These are phyloP conservation scores for Oxyura jamaicensis DNA, from an alignment of 2,113 vertebrate genomes.

Conservation along the genomic window DNA sequence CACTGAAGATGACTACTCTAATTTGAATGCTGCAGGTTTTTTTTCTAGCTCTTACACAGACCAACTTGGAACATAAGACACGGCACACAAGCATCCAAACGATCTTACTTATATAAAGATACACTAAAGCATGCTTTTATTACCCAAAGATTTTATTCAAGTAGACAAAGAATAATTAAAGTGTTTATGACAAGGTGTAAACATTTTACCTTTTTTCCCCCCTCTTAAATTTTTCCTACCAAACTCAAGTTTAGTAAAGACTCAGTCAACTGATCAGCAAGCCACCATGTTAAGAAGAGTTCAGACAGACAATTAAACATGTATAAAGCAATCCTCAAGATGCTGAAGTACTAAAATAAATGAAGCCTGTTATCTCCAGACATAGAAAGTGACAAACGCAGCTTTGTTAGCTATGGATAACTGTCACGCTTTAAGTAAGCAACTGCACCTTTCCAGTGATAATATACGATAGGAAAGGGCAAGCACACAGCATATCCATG, in stretches of 20 bases:
- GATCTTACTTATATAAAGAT: background rate
- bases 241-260: background rate
- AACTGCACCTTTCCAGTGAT: background rate
- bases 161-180: slow-evolving; percentile 25
- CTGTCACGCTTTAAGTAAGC: background rate
- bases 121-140: slow-evolving; percentile 21
- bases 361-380: background rate
- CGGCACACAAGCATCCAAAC: background rate
- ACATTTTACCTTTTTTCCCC: background rate
- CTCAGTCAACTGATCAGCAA: no score
- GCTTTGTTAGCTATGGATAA: background rate
- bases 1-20: background rate
- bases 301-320: background rate
- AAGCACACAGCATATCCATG: rapidly evolving
- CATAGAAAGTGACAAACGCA: background rate
- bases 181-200: background rate
- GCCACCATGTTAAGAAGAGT: no score
- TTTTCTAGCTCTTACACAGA: background rate
- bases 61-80: background rate
- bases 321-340: background rate
- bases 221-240: background rate
- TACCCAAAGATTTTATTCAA: slow-evolving; percentile 22
- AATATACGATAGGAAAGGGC: background rate
- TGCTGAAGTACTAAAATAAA: background rate
- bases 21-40: background rate